phyloP scores from a whole-genome alignment of 2,797 vertebrate genomes.

The Spondyliosoma cantharus region DNA sequence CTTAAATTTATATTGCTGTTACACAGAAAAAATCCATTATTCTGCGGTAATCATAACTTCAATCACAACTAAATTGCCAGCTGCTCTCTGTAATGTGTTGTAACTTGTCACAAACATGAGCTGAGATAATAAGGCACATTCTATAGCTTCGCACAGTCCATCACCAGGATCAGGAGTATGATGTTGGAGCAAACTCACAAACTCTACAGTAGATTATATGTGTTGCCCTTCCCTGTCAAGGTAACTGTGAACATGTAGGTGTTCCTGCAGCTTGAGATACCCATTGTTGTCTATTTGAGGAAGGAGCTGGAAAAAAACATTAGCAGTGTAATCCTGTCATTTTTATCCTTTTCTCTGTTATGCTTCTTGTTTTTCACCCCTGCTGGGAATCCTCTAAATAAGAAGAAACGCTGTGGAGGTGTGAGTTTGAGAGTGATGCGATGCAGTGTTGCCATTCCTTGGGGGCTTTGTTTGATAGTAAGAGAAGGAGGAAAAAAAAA shows the following conservation, averaged over 20 bases:
- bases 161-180: neutral
- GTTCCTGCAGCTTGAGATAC: constrained; percentile 2
- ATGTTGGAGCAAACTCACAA: neutral
- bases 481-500: neutral
- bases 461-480: constrained; percentile 15
- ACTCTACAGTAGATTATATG: neutral
- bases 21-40: neutral
- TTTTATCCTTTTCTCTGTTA: constrained; percentile 18
- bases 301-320: constrained; percentile 9
- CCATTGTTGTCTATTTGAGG: constrained; percentile 30
- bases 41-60: neutral
- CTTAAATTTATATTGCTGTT: neutral
- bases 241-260: constrained; percentile 12
- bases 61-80: neutral
- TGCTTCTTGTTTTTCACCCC: constrained; percentile 22
- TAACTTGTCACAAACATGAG: neutral
- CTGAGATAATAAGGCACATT: neutral
- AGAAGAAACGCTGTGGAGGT: constrained; percentile 15
- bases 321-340: constrained; percentile 1
- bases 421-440: constrained; percentile 9
- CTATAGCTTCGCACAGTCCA: too few relatives aligned
- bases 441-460: neutral
- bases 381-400: constrained; percentile 38
- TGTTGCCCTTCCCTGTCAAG: neutral
- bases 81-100: neutral